Conservation (phyloP, 1,140 invertebrate genomes). For the Drosophila obscura region DNA sequence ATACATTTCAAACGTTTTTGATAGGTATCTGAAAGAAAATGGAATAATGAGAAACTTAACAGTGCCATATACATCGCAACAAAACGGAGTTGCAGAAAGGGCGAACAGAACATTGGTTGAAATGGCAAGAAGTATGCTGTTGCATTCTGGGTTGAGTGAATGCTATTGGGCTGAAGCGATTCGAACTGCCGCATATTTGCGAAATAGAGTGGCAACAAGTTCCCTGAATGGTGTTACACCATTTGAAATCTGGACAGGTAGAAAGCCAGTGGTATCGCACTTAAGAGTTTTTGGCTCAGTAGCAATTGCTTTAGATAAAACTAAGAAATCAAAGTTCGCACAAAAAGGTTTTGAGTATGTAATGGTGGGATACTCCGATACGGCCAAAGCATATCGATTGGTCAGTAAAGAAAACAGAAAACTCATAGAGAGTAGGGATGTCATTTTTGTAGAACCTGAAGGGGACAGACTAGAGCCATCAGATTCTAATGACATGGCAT, state of each 20-base stretch:
- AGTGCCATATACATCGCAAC: neutral
- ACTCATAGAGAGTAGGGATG: neutral
- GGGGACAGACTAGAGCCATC: neutral
- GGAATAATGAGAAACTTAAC: neutral
- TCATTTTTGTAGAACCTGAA: neutral
- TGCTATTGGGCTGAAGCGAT: neutral
- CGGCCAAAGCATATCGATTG: neutral
- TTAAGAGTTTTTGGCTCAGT: neutral
- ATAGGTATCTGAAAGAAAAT: neutral
- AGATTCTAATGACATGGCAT: neutral
- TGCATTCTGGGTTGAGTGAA: neutral
- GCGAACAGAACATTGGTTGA: neutral
- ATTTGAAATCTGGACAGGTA: neutral
- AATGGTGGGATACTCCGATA: neutral
- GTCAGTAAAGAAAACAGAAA: neutral
- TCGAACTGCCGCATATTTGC: neutral
- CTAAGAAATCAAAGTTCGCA: neutral
- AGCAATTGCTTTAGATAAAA: neutral
- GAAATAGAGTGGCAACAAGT: neutral
- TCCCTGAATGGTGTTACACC: neutral
- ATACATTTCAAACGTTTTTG: neutral
- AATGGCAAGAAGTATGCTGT: slow-evolving; percentile 11
- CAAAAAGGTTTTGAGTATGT: neutral
- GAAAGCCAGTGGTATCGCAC: neutral
- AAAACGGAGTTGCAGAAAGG: slow-evolving; percentile 5